Conservation (phyloP, 1,140 invertebrate species). For the Panonychus citri region DNA sequence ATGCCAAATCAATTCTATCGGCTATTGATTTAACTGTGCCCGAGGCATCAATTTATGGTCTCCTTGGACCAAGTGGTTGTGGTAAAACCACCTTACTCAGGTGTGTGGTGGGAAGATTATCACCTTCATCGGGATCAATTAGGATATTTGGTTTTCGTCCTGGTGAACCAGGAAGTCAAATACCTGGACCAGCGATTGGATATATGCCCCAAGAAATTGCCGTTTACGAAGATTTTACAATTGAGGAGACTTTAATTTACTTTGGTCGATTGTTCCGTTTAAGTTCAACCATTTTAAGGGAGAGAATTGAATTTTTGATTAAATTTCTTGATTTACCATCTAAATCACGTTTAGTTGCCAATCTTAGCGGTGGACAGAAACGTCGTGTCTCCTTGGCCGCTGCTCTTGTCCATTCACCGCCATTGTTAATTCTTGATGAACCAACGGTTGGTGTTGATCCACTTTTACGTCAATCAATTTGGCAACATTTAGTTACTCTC, state of each 20-base stretch:
- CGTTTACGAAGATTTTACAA: slow-evolving; percentile 79
- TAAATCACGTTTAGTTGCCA: slow-evolving; percentile 57
- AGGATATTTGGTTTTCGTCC: slow-evolving; percentile 62
- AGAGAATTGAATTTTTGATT: slow-evolving; percentile 60
- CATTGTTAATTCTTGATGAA: slow-evolving; percentile 28
- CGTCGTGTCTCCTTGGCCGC: slow-evolving; percentile 25
- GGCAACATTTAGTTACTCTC: slow-evolving; percentile 66
- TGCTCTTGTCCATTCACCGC: slow-evolving; percentile 26
- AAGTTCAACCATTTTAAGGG: slow-evolving; percentile 42
- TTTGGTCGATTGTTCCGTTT: slow-evolving; percentile 91
- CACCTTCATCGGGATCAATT: slow-evolving; percentile 56
- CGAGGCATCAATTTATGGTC: slow-evolving; percentile 30
- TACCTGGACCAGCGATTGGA: slow-evolving; percentile 55
- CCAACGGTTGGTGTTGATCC: slow-evolving; percentile 76
- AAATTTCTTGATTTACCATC: slow-evolving; percentile 69
- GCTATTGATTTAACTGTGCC: slow-evolving; percentile 14
- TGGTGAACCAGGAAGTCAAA: slow-evolving; percentile 44
- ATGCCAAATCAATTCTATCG: slow-evolving; percentile 8
- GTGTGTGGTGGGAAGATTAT: slow-evolving; percentile 57
- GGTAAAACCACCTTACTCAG: slow-evolving; percentile 59
- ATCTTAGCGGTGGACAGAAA: slow-evolving; percentile 34
- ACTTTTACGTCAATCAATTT: slow-evolving; percentile 67
- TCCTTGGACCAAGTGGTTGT: slow-evolving; percentile 31
- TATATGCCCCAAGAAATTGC: slow-evolving; percentile 80
- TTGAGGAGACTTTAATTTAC: slow-evolving; percentile 79